Percentiles rank a stretch among this genome's conserved stretches.
These are phyloP conservation scores for Phylloscopus collybita DNA, from an alignment of 2,797 vertebrate genomes.

Conservation along the genomic window DNA sequence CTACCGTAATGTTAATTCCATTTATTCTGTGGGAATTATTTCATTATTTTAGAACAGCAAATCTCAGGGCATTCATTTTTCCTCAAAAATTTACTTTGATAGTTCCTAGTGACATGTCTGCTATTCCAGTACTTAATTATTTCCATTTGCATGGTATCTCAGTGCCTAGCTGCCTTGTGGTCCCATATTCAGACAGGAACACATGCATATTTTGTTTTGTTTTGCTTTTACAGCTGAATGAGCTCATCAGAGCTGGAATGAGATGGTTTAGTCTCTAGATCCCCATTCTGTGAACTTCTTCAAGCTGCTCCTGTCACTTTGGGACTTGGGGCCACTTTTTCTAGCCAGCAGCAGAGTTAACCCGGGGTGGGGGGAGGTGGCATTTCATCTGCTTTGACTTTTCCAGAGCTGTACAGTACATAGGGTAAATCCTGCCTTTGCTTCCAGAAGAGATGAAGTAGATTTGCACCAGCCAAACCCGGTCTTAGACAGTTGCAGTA, in stretches of 20 bases:
- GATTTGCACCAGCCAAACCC: conserved; percentile 25
- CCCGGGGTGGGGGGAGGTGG: accelerated
- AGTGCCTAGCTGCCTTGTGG: background rate
- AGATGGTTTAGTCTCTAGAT: background rate
- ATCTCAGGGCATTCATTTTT: background rate
- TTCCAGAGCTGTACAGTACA: background rate
- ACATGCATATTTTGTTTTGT: background rate
- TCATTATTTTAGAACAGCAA: background rate
- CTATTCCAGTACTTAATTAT: background rate
- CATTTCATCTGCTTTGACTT: background rate
- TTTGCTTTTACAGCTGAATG: conserved; percentile 21
- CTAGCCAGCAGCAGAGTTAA: background rate
- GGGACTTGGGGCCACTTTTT: background rate
- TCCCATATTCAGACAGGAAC: background rate
- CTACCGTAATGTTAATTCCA: background rate
- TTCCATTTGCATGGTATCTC: background rate
- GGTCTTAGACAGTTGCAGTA: background rate
- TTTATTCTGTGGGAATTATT: background rate
- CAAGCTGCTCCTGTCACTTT: background rate
- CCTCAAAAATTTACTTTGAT: background rate
- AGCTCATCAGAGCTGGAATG: background rate
- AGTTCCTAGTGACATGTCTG: background rate
- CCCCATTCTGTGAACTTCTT: background rate
- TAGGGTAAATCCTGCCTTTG: background rate
- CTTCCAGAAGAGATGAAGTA: background rate